Evolutionary conservation across 2,113 vertebrate species (phyloP).

Genomic region (Rafetus swinhoei): DNA sequence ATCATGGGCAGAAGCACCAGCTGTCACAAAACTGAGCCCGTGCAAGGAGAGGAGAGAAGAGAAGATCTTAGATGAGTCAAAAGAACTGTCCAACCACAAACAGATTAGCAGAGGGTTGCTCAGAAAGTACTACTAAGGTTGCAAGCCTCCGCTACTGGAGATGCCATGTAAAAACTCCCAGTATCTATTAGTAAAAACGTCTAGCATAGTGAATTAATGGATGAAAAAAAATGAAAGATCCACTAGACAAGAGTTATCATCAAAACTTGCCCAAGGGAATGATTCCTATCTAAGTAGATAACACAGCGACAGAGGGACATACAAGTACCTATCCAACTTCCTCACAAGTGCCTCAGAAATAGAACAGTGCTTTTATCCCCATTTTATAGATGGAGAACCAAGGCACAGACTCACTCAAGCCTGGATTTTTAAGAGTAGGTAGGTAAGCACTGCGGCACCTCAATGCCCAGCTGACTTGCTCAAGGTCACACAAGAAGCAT

Average conservation of each 20-base stretch:
- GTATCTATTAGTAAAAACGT: not conserved
- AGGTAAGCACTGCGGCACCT: not conserved
- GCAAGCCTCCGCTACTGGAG: too few relatives aligned
- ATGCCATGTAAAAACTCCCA: too few relatives aligned
- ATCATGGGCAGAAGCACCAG: too few relatives aligned
- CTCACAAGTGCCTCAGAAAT: accelerated
- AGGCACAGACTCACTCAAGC: not conserved
- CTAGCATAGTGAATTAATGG: not conserved
- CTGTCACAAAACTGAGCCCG: too few relatives aligned
- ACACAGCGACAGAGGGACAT: not conserved
- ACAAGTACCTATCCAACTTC: not conserved
- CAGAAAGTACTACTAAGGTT: too few relatives aligned
- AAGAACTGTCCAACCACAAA: too few relatives aligned
- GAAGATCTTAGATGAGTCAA: too few relatives aligned
- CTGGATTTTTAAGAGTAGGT: not conserved
- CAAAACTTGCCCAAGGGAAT: too few relatives aligned
- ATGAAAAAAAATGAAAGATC: not conserved
- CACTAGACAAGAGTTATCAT: not conserved
- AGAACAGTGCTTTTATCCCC: not conserved
- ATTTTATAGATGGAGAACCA: not conserved
- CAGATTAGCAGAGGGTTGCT: too few relatives aligned
- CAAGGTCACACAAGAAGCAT: not conserved
- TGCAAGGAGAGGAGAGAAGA: too few relatives aligned
- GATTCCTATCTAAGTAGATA: not conserved
- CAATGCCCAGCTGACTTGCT: not conserved